Evolutionary conservation across 2,797 vertebrate genomes (phyloP).

Genomic region (Brachymystax lenok): DNA sequence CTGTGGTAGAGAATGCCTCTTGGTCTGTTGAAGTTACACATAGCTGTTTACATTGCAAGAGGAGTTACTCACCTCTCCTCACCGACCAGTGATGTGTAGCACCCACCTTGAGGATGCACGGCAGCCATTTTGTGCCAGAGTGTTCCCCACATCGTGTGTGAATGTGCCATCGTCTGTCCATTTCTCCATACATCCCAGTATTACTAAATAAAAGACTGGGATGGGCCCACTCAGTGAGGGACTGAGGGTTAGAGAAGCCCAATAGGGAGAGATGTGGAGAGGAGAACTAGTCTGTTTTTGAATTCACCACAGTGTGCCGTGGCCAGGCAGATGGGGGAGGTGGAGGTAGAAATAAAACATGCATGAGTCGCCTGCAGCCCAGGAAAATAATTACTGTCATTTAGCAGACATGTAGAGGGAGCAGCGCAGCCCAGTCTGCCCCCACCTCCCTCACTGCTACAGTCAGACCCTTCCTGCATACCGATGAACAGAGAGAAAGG

Average conservation of each 20-base stretch:
- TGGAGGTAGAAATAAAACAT: slow-evolving; percentile 76
- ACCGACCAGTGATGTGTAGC: background rate
- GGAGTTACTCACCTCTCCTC: background rate
- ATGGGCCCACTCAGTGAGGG: no score
- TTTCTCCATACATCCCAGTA: slow-evolving; percentile 53
- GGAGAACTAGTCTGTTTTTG: slow-evolving; percentile 48
- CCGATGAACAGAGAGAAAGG: slow-evolving; percentile 60
- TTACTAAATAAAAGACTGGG: background rate
- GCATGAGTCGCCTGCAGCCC: slow-evolving; percentile 77
- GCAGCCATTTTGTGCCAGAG: slow-evolving; percentile 62
- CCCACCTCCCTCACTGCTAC: slow-evolving; percentile 51
- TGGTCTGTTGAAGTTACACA: background rate
- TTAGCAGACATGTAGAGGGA: slow-evolving; percentile 76
- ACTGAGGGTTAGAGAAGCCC: slow-evolving; percentile 45
- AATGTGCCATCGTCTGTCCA: slow-evolving; percentile 61
- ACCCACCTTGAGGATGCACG: slow-evolving; percentile 36
- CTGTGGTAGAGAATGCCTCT: background rate
- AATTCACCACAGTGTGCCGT: slow-evolving; percentile 52
- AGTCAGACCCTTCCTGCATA: slow-evolving; percentile 61
- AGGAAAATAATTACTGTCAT: slow-evolving; percentile 81
- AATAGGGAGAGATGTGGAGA: slow-evolving; percentile 56
- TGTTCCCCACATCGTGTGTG: slow-evolving; percentile 48
- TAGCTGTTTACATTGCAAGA: background rate
- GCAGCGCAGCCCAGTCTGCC: slow-evolving; percentile 60
- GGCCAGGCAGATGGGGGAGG: slow-evolving; percentile 66